Conservation (phyloP, 2,888 invertebrate species). For the Hydropsyche betteni region DNA sequence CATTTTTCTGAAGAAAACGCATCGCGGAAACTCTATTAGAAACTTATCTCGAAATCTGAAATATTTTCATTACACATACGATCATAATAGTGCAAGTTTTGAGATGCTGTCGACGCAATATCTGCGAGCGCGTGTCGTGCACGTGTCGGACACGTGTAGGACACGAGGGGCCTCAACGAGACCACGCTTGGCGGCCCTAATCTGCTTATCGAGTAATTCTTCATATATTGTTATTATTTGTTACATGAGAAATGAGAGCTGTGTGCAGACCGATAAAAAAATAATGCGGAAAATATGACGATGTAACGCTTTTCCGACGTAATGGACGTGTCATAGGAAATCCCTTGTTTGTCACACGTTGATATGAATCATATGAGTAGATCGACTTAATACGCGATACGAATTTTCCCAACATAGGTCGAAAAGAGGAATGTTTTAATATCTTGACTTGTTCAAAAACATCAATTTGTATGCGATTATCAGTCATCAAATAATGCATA, state of each 20-base stretch:
- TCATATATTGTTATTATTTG: constrained; percentile 41
- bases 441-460: too few species aligned
- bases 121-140: constrained; percentile 54
- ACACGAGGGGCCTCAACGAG: constrained; percentile 57
- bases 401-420: not conserved
- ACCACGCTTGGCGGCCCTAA: constrained; percentile 43
- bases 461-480: too few species aligned
- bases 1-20: too few species aligned
- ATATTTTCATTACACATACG: not conserved
- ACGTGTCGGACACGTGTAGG: constrained; percentile 60
- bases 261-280: constrained; percentile 4
- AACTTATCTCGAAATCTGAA: too few species aligned
- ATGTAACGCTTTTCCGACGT: constrained; percentile 13
- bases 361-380: not conserved
- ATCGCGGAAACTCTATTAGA: too few species aligned
- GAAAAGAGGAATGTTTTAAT: too few species aligned
- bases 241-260: constrained; percentile 8
- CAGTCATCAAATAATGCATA: too few species aligned
- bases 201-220: constrained; percentile 49
- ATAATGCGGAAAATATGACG: not conserved
- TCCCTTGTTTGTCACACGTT: not conserved
- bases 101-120: constrained; percentile 45
- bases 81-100: not conserved
- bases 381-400: not conserved
- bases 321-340: constrained; percentile 5